Percentiles rank a stretch among this genome's conserved stretches.
phyloP scores from a whole-genome alignment of 2,888 invertebrate species.

The Ectemnius lituratus region DNA sequence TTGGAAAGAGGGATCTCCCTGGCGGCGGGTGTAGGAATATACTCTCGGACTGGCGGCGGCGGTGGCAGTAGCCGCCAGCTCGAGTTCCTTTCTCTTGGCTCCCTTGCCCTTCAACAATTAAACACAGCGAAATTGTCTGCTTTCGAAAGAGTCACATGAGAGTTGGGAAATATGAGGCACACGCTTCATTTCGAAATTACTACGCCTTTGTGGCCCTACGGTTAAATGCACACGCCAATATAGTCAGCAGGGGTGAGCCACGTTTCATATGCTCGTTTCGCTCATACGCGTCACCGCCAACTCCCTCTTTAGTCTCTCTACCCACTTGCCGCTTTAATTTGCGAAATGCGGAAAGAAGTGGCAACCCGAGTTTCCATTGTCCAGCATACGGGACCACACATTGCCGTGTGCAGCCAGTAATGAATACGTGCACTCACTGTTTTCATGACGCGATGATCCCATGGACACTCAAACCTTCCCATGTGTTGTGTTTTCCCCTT shows the following conservation, averaged over 20 bases:
- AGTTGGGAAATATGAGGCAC: conserved; percentile 17
- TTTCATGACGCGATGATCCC: conserved; percentile 6
- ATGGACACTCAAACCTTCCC: neutral
- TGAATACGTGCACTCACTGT: conserved; percentile 33
- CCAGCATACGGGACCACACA: conserved; percentile 4
- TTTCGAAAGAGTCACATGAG: conserved; percentile 1
- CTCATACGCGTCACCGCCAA: conserved; percentile 11
- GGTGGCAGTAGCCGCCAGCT: conserved; percentile 46
- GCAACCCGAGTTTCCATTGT: neutral
- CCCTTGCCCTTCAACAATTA: conserved; percentile 40
- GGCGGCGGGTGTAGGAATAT: conserved; percentile 35
- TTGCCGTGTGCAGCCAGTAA: conserved; percentile 27
- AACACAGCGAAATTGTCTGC: conserved; percentile 45
- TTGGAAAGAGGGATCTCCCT: conserved; percentile 39
- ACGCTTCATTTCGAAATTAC: conserved; percentile 46
- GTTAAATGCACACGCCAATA: conserved; percentile 18
- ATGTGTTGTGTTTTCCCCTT: conserved; percentile 24
- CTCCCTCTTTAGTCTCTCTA: neutral
- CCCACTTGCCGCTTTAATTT: conserved; percentile 28
- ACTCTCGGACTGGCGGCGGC: conserved; percentile 23
- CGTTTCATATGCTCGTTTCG: conserved; percentile 31
- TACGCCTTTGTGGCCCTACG: conserved; percentile 38
- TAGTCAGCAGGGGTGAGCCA: conserved; percentile 14
- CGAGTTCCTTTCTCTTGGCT: conserved; percentile 4
- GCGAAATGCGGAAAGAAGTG: conserved; percentile 20